A percentile compares a stretch with the other conserved stretches of the same genome.
Evolutionary conservation across 2,797 vertebrate species (phyloP).

Genomic region (Micropoecilia bifurca): DNA sequence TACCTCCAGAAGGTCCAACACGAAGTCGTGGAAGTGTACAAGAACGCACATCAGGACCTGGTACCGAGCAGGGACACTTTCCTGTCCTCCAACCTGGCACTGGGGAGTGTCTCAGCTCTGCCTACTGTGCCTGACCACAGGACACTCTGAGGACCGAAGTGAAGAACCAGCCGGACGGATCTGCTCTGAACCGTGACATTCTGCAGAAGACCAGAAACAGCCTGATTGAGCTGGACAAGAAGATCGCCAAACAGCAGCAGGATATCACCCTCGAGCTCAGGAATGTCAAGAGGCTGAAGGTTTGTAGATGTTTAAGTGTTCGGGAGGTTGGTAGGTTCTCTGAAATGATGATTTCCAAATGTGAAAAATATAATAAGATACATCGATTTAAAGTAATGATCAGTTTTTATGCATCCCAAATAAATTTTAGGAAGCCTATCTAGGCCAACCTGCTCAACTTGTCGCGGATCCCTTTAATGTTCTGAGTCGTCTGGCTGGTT

Average conservation of each 20-base stretch:
- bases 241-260: rapidly evolving
- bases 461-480: no score
- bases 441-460: background rate
- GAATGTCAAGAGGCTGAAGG: constrained; percentile 22
- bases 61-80: constrained; percentile 11
- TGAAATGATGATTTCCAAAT: background rate
- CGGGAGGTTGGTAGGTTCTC: background rate
- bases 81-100: background rate
- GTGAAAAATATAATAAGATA: background rate
- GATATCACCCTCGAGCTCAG: rapidly evolving
- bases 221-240: rapidly evolving
- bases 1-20: constrained; percentile 15
- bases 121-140: background rate
- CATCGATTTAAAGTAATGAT: background rate
- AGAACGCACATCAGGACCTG: background rate
- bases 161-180: background rate
- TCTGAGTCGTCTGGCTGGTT: background rate
- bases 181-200: background rate
- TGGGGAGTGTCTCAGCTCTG: background rate
- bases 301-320: background rate
- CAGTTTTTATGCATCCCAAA: background rate
- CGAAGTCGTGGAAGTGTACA: rapidly evolving
- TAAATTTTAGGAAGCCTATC: background rate
- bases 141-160: background rate
- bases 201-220: rapidly evolving